Evolutionary conservation across 2,888 invertebrate genomes (phyloP).

Genomic region (Cinara cedri): DNA sequence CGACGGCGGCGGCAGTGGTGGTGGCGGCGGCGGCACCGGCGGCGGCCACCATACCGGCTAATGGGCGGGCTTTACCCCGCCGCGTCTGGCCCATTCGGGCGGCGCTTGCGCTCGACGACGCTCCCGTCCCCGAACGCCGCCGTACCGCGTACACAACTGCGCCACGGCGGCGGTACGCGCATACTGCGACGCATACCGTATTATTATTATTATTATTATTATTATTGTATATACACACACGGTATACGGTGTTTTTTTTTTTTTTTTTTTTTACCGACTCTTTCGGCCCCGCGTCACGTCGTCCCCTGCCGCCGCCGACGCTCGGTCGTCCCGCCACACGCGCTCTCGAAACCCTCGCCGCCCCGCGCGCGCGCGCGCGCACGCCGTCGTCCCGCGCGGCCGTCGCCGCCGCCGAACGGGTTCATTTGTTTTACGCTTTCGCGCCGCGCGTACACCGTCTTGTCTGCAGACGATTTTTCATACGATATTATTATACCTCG

Average conservation of each 20-base stretch:
- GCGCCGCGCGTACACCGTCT: conserved; percentile 25
- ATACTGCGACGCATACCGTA: too few species aligned
- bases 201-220: too few species aligned
- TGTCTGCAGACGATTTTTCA: conserved; percentile 50
- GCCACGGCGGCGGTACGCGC: neutral
- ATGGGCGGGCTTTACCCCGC: conserved; percentile 43
- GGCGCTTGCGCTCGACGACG: conserved; percentile 35
- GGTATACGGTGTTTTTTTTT: too few species aligned
- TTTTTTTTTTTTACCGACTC: neutral
- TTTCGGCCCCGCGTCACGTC: conserved; percentile 9
- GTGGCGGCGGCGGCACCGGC: conserved; percentile 31
- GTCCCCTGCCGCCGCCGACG: neutral
- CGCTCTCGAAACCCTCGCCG: neutral
- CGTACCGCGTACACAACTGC: neutral
- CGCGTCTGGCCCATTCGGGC: conserved; percentile 31
- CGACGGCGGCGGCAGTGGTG: conserved; percentile 22
- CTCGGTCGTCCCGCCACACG: neutral
- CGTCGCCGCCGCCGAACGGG: conserved; percentile 5
- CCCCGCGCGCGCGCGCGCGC: too few species aligned
- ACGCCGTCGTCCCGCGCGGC: neutral
- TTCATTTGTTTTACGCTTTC: conserved; percentile 52
- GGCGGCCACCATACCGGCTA: conserved; percentile 44
- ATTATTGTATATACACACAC: too few species aligned
- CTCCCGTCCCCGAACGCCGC: neutral
- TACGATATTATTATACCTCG: conserved; percentile 32